Conservation (phyloP, 2,113 vertebrate genomes). For the Crotalus viridis region DNA sequence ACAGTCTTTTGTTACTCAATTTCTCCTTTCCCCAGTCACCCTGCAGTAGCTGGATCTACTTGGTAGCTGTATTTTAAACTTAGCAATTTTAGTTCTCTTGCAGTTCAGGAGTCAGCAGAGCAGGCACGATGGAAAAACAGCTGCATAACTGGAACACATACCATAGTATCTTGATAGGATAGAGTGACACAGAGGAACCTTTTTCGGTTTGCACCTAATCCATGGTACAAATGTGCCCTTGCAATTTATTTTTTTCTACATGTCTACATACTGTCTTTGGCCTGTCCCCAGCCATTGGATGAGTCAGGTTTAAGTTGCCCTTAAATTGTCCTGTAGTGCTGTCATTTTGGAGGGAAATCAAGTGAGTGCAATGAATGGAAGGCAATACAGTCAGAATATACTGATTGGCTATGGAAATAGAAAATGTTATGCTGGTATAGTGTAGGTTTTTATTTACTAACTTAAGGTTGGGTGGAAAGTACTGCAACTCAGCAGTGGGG, state of each 20-base stretch:
- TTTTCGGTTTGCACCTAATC: neutral
- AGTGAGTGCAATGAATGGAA: neutral
- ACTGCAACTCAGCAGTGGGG: neutral
- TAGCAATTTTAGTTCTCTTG: neutral
- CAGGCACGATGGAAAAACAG: neutral
- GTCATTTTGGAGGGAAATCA: neutral
- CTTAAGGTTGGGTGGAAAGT: neutral
- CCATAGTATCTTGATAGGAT: neutral
- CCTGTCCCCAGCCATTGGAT: neutral
- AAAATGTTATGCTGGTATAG: neutral
- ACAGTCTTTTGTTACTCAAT: neutral
- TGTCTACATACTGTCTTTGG: neutral
- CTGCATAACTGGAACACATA: neutral
- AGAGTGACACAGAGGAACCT: neutral
- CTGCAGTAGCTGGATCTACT: neutral
- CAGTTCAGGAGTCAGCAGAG: neutral
- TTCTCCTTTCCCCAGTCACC: neutral
- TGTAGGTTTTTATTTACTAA: neutral
- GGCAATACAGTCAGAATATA: neutral
- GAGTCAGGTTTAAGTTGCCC: neutral
- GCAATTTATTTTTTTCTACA: neutral
- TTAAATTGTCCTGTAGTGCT: neutral
- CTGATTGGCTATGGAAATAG: neutral
- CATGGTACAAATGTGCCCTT: neutral
- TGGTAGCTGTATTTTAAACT: neutral